Evolutionary conservation across 1,140 invertebrate species (phyloP).

Genomic region (Neelides sp.): DNA sequence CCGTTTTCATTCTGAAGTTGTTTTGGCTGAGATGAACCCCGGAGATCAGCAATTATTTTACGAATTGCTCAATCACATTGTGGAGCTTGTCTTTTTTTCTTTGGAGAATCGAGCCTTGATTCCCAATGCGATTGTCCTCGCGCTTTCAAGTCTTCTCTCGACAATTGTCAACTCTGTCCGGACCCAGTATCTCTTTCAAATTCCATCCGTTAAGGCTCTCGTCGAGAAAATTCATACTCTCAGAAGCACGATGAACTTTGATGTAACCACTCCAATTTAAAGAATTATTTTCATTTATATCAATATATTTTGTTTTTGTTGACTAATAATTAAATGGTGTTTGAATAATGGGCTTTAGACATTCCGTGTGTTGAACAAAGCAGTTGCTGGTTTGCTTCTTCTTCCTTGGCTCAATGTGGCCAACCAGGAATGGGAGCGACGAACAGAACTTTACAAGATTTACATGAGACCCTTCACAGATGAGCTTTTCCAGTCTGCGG

Average conservation of each 20-base stretch:
- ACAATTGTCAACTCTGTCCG: constrained; percentile 25
- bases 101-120: constrained; percentile 19
- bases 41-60: constrained; percentile 25
- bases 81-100: constrained; percentile 20
- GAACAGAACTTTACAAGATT: constrained; percentile 32
- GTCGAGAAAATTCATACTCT: constrained; percentile 21
- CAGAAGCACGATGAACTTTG: constrained; percentile 13
- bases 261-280: constrained; percentile 34
- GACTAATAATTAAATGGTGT: neutral
- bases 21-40: constrained; percentile 16
- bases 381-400: constrained; percentile 45
- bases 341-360: constrained; percentile 35
- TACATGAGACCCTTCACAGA: constrained; percentile 29
- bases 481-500: constrained; percentile 14
- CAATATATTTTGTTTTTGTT: neutral
- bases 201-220: constrained; percentile 15
- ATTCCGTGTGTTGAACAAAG: constrained; percentile 41
- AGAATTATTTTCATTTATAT: no score
- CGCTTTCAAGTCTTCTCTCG: constrained; percentile 18
- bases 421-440: constrained; percentile 41
- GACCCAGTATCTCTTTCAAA: constrained; percentile 28
- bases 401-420: constrained; percentile 41
- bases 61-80: constrained; percentile 15
- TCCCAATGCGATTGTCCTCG: constrained; percentile 14
- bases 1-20: constrained; percentile 32